These are phyloP conservation scores for Nipponacmea schrenckii DNA, from an alignment of 2,888 invertebrate genomes.

Conservation along the genomic window DNA sequence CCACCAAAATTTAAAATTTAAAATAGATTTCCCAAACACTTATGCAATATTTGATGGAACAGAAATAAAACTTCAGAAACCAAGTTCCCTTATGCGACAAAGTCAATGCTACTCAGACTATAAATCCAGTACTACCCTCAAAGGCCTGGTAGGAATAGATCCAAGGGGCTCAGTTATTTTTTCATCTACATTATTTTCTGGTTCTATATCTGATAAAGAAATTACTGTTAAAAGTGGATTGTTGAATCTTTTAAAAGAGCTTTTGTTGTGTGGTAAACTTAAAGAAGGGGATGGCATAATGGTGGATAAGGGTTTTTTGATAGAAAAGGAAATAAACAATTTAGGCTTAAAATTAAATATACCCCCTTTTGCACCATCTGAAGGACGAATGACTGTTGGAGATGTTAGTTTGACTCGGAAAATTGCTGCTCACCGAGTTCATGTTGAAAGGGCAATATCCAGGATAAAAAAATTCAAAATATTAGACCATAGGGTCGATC, in stretches of 20 bases:
- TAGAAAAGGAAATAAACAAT: not conserved
- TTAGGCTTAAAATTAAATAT: not conserved
- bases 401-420: not conserved
- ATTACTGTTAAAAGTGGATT: constrained; percentile 18
- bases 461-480: not conserved
- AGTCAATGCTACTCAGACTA: constrained; percentile 26
- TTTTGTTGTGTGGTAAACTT: not conserved
- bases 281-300: not conserved
- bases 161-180: constrained; percentile 27
- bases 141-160: constrained; percentile 22
- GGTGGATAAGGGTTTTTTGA: not conserved
- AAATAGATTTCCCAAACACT: constrained; percentile 1
- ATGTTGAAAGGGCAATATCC: constrained; percentile 1
- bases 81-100: constrained; percentile 8
- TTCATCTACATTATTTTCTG: constrained; percentile 26
- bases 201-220: constrained; percentile 26
- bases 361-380: not conserved
- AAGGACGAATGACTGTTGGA: not conserved
- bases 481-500: not conserved
- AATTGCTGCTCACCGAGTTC: not conserved
- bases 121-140: constrained; percentile 28
- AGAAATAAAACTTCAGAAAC: constrained; percentile 10
- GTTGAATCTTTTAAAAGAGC: not conserved
- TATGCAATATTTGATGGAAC: constrained; percentile 11
- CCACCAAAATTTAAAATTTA: not conserved